A percentile compares a stretch with the other conserved stretches of the same genome.
Conservation (phyloP, 2,113 vertebrate genomes). For the Poecile atricapillus region DNA sequence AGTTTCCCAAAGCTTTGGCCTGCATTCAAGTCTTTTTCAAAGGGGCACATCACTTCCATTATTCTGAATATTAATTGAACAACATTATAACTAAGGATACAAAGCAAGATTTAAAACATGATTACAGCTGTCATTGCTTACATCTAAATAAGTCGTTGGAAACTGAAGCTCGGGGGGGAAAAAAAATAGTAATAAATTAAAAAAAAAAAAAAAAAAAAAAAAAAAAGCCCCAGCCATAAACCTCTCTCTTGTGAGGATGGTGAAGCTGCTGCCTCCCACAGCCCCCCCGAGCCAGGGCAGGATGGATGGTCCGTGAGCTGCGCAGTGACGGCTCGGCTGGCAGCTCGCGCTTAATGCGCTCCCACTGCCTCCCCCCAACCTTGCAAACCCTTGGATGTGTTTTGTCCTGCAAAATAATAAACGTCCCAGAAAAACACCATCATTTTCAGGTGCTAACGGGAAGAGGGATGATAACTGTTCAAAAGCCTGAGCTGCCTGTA, state of each 20-base stretch:
- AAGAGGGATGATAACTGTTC: not conserved
- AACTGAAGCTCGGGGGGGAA: slow-evolving; percentile 58
- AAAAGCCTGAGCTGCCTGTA: not conserved
- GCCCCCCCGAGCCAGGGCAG: not conserved
- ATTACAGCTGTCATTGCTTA: slow-evolving; percentile 78
- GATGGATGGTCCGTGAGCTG: not conserved
- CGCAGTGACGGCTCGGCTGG: not conserved
- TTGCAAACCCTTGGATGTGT: not conserved
- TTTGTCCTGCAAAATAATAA: slow-evolving; percentile 21
- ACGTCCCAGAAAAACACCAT: not conserved
- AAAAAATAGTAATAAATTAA: not conserved
- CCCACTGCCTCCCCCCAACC: not conserved
- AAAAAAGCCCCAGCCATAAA: not conserved
- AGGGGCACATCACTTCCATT: slow-evolving; percentile 76
- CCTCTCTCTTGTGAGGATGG: slow-evolving; percentile 15
- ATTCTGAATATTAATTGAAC: slow-evolving; percentile 84
- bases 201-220: no score
- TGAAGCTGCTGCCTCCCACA: not conserved
- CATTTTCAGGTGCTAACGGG: not conserved
- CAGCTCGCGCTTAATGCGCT: not conserved
- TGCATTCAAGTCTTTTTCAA: slow-evolving; percentile 79
- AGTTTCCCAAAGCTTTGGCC: slow-evolving; percentile 82
- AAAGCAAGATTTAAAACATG: slow-evolving; percentile 79
- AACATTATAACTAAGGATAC: slow-evolving; percentile 79
- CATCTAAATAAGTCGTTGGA: slow-evolving; percentile 76